A percentile compares a stretch with the other conserved stretches of the same genome.
These are phyloP conservation scores for Aurelia aurita complex sp. Pacific DNA, from an alignment of 30 jellyfish, hydroid and myxozoan genomes.

Conservation along the genomic window DNA sequence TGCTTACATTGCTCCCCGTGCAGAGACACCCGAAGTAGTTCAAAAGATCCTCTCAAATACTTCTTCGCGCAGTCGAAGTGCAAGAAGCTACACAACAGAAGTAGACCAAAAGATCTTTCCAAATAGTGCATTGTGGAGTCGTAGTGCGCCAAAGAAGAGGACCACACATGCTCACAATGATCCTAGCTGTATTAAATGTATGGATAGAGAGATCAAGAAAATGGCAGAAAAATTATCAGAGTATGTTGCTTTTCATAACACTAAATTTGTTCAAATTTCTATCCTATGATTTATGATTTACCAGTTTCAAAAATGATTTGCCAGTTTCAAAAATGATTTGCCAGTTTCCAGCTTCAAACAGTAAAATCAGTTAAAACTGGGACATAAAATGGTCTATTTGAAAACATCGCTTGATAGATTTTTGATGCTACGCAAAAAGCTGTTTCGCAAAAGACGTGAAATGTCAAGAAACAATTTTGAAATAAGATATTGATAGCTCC, in stretches of 20 bases:
- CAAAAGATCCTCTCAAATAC: neutral
- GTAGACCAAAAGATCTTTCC: slow-evolving; percentile 4
- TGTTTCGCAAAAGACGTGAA: too few relatives aligned
- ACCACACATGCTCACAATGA: slow-evolving; percentile 18
- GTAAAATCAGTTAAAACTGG: too few relatives aligned
- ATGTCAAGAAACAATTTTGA: too few relatives aligned
- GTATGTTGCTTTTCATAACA: slow-evolving; percentile 7
- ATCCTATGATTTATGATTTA: too few relatives aligned
- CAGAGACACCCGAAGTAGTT: slow-evolving; percentile 21
- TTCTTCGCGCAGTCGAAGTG: neutral
- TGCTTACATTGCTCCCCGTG: slow-evolving; percentile 1
- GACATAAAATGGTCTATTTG: too few relatives aligned
- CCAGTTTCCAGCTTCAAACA: too few relatives aligned
- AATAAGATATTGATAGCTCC: too few relatives aligned
- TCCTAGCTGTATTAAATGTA: slow-evolving; percentile 43
- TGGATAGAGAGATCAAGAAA: slow-evolving; percentile 24
- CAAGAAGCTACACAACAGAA: slow-evolving; percentile 2
- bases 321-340: too few relatives aligned
- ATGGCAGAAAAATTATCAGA: slow-evolving; percentile 46
- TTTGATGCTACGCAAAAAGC: too few relatives aligned
- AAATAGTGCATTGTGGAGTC: neutral
- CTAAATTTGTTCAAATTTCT: too few relatives aligned
- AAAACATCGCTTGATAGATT: too few relatives aligned
- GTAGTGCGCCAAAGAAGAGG: slow-evolving; percentile 10
- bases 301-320: too few relatives aligned